Evolutionary conservation across 2,113 vertebrate species (phyloP).

Genomic region (Platichthys stellatus): DNA sequence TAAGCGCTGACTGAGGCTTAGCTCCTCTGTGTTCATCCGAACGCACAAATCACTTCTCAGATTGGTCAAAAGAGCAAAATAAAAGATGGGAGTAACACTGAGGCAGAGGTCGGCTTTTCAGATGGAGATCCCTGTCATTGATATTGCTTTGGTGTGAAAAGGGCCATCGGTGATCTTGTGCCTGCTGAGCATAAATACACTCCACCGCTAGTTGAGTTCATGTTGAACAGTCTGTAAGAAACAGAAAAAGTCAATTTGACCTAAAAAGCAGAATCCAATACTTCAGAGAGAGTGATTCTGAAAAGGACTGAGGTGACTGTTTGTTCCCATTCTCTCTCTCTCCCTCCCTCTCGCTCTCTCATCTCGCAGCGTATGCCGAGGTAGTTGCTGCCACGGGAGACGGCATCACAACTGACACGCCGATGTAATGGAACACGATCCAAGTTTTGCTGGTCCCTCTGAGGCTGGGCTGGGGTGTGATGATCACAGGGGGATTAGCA

Average conservation of each 20-base stretch:
- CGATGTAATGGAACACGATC: constrained; percentile 48
- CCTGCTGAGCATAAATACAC: constrained; percentile 39
- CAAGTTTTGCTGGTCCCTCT: constrained; percentile 42
- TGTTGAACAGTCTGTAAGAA: constrained; percentile 30
- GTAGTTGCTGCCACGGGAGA: constrained; percentile 26
- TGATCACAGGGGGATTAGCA: constrained; percentile 70
- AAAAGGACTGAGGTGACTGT: constrained; percentile 32
- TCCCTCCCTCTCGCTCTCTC: not conserved
- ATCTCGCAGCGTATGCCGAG: constrained; percentile 2
- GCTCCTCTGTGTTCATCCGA: constrained; percentile 59
- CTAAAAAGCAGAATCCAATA: constrained; percentile 56
- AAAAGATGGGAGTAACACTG: constrained; percentile 35
- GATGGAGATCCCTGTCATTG: constrained; percentile 39
- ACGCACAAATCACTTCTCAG: constrained; percentile 63
- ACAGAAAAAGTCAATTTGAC: constrained; percentile 42
- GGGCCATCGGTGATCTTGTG: constrained; percentile 4
- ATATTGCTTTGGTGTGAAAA: constrained; percentile 23
- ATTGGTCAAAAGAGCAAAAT: constrained; percentile 54
- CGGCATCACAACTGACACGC: constrained; percentile 36
- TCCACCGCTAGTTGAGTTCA: constrained; percentile 23
- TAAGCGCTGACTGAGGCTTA: constrained; percentile 65
- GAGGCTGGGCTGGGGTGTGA: constrained; percentile 54
- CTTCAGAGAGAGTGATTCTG: constrained; percentile 46
- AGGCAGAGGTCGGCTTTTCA: constrained; percentile 25
- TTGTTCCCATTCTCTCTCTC: constrained; percentile 8